A percentile compares a stretch with the other conserved stretches of the same genome.
Conservation (phyloP, 2,113 vertebrate genomes). For the Psittacus erithacus region DNA sequence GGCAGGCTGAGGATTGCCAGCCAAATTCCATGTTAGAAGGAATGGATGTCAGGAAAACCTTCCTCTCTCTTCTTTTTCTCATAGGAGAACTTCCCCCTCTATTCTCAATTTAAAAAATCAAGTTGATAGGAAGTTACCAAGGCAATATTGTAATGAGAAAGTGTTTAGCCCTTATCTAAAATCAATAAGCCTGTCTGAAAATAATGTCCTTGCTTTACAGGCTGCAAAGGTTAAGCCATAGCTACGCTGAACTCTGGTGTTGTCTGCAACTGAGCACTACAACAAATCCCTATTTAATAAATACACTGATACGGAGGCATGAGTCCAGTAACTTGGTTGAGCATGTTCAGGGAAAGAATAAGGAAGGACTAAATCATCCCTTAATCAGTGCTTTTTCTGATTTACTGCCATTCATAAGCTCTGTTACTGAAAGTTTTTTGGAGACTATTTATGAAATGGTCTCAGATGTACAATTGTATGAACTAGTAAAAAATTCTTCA, state of each 20-base stretch:
- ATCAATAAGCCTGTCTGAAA: not conserved
- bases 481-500: not conserved
- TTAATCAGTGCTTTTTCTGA: not conserved
- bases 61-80: not conserved
- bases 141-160: slow-evolving; percentile 25
- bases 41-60: not conserved
- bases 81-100: not conserved
- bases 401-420: not conserved
- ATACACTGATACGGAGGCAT: not conserved
- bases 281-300: not conserved
- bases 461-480: not conserved
- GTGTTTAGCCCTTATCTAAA: not conserved
- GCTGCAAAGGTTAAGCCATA: not conserved
- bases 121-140: not conserved
- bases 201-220: not conserved
- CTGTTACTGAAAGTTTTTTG: not conserved
- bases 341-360: not conserved
- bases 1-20: not conserved
- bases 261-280: not conserved
- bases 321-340: not conserved
- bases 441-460: not conserved
- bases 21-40: not conserved
- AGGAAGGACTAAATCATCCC: not conserved
- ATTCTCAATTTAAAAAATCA: not conserved
- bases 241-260: not conserved